phyloP scores from a whole-genome alignment of 2,113 vertebrate species.

The Ochotona princeps region DNA sequence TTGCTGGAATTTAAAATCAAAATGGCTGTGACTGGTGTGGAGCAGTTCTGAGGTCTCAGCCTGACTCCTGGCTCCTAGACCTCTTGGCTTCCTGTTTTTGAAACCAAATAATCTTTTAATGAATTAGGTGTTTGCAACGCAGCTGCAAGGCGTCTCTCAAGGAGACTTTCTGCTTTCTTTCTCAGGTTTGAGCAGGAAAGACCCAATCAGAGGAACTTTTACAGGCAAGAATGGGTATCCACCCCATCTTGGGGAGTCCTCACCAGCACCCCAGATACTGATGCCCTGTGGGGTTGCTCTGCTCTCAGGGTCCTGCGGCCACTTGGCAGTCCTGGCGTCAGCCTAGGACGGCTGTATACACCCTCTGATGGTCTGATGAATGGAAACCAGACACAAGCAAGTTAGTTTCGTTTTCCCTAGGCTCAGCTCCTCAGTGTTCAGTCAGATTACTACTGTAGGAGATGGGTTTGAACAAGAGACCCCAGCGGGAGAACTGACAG shows the following conservation, averaged over 20 bases:
- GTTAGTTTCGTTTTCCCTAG: constrained; percentile 47
- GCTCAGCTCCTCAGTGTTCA: background rate
- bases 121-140: background rate
- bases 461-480: background rate
- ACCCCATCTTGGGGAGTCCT: background rate
- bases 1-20: constrained; percentile 3
- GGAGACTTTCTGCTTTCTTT: background rate
- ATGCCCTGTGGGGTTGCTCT: background rate
- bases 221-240: background rate
- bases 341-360: background rate
- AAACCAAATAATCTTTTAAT: background rate
- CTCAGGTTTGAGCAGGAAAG: background rate
- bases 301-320: background rate
- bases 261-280: background rate
- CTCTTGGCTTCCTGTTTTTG: background rate
- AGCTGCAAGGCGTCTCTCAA: background rate
- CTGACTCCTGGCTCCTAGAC: background rate
- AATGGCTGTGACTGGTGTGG: background rate
- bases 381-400: background rate
- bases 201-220: background rate
- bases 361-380: accelerated
- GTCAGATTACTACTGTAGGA: background rate
- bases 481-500: background rate
- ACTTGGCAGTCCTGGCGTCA: background rate
- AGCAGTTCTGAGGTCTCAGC: background rate